Base-by-base conservation (phyloP, 2,113 vertebrate species). In the Pitta sordida region DNA sequence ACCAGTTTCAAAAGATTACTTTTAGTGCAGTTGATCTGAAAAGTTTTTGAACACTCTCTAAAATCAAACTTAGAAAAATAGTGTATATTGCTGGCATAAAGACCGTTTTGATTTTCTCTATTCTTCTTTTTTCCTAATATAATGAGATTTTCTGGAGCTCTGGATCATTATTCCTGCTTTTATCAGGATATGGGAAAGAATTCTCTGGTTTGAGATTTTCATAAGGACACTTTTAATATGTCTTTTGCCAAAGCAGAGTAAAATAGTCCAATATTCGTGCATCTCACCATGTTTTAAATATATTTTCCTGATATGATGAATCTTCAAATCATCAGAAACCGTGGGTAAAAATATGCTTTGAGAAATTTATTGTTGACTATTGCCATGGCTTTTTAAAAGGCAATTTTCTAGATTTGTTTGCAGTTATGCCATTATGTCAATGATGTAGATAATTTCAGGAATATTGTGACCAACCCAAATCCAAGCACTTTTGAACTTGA, bases 371-470 rank as follows among this genome's bases (percentile, higher is more conserved):
- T 51, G 12, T 23, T 79, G 14, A 13, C 10, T 75, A 14, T 36
- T 76, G 7, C 11, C 7, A 39, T 36, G 14, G 24, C 5, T 75
- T 59, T 81, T 49, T 56, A 71, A 91, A 90, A 67, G 23, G 4
- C 9, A 63, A 5, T 24, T 46, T 82, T 58, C 17, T 46, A n/a
- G 3, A 37, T 78, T 59, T 36, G 4, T 58, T 88, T 74, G 14
- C 16, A 13, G 3, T 46, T 67, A 21, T 0, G 0, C 2, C 1
- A 2, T 75, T 68, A 14, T 27, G 18, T 69, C 13, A 36, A 0
- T 36, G 12, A 36, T 2, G 2, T 51, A 39, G 30, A 76, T 73
- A 0, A 39, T 71, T 79, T 64, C 48, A 75, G 52, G 16, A 60
- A 39, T 65, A 62, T 22, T 48, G 17, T 26, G 86, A 79, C 6